These are phyloP conservation scores for Penelope pileata DNA, from an alignment of 2,113 vertebrate species.

Conservation along the genomic window DNA sequence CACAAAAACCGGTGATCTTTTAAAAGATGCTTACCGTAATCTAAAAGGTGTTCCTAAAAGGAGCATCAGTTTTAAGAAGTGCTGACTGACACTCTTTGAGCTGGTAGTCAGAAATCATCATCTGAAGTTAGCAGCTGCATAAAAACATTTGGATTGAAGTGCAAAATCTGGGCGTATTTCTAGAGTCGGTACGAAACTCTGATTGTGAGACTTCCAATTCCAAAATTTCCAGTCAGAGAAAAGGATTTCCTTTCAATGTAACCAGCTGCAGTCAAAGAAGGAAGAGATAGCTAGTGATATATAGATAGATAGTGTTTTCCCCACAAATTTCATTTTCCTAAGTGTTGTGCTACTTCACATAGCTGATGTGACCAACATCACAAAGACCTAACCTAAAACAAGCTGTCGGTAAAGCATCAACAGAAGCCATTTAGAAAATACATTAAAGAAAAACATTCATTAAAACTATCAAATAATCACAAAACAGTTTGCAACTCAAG, in stretches of 20 bases:
- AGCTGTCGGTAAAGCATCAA: background rate
- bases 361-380: background rate
- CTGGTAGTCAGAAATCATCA: background rate
- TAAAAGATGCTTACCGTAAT: background rate
- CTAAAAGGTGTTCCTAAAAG: background rate
- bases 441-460: background rate
- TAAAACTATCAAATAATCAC: background rate
- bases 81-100: background rate
- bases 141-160: background rate
- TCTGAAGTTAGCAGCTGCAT: background rate
- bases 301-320: no score
- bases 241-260: background rate
- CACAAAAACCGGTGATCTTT: background rate
- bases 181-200: accelerated
- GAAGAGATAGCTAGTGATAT: background rate
- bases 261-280: background rate
- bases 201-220: background rate
- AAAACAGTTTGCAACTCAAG: background rate
- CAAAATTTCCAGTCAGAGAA: background rate
- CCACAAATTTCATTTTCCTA: background rate
- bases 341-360: background rate
- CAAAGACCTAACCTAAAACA: background rate
- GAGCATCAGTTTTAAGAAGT: background rate
- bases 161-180: background rate
- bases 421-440: background rate